Evolutionary conservation across 2,888 invertebrate genomes (phyloP), one percentile per base, ranked within the genome.

Genomic region (Tetranychus piercei): DNA sequence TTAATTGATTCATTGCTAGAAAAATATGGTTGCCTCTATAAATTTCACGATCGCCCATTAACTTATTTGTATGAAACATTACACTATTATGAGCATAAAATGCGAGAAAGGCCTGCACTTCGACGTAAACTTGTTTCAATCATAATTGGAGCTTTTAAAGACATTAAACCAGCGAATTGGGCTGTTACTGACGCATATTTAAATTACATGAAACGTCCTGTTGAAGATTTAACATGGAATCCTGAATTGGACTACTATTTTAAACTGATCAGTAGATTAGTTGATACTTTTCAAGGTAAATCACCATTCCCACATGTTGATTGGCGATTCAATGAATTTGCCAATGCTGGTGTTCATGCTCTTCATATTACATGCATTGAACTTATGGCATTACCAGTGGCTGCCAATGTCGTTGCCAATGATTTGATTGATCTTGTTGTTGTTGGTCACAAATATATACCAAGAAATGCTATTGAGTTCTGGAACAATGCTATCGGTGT

Each of bases 281-380:
- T 94, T 1, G 91, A 93, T 81, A 92, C 92, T 89, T 22, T 77
- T 2, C 44, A 75, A 5, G 73, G 73, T 84, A 87, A 87, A 67
- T 90, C 90, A 1, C 88, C 88, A 67, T 90, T 90, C 80, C 90
- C 90, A 9, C 87, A 88, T 75, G 90, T 90, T 6, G 96, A 96
- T 81, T 96, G 95, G 95, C 87, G 97, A 72, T 97, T 96, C 82
- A 95, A 95, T 82, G 97, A 99, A 83, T 95, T 96, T 81, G 93
- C 96, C 0, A 96, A 96, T 83, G 90, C 93, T 0, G 91, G 94
- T 0, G 91, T 93, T 0, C 96, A 97, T 82, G 91, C 92, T 0
- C 85, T 97, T 0, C 94, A 96, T 82, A 90, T 94, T 0, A 94
- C 94, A 0, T 94, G 95, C 81, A 94, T 97, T 0, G 97, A 99